Base-by-base conservation (phyloP, 1,140 invertebrate genomes). In the Halictus rubicundus region DNA sequence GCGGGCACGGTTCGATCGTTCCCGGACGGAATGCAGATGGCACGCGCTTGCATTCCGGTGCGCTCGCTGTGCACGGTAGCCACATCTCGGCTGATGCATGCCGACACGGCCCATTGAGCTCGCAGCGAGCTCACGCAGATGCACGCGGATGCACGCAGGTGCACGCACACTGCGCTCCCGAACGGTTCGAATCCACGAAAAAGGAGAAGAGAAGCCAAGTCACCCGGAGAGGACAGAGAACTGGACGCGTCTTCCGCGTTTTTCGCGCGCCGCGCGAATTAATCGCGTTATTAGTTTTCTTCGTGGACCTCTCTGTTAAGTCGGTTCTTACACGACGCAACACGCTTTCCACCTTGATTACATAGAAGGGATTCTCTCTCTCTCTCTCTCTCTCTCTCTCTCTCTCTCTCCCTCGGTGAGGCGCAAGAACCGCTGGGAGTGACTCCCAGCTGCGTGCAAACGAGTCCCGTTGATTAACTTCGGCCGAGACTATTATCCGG, bases 101-200 rank as follows among this genome's bases (percentile, higher is more conserved):
- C 42, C 83, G 84, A 81, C 75, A 85, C 79, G 79, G 84, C 65
- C 74, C 83, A 85, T 85, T 85, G 79, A 85, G 70, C 54, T 32
- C 82, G 68, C 68, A 73, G 78, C 72, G 72, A 83, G 21, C 64
- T 66, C 66, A 68, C 66, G 61, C 71, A 57, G 49, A 64, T 37
- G 37, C 27, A 19, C 49, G 49, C 16, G 6, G 16, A 3, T 19
- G 57, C n/a, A 25, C 42, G 68, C 64, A 74, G 70, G 64, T 77
- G 73, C 68, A 72, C 78, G 57, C 70, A 59, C 65, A 49, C 52
- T 1, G 57, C 42, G 21, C 52, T 0, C 49, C 16, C 23, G 39
- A 54, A 54, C 52, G 54, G 37, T 54, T 61, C n/a, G 60, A 80
- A 80, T 80, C 72, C 59, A 59, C 68, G n/a, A 71, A 57, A 76